Evolutionary conservation across 2,113 vertebrate species (phyloP).

Genomic region (Chionis minor): DNA sequence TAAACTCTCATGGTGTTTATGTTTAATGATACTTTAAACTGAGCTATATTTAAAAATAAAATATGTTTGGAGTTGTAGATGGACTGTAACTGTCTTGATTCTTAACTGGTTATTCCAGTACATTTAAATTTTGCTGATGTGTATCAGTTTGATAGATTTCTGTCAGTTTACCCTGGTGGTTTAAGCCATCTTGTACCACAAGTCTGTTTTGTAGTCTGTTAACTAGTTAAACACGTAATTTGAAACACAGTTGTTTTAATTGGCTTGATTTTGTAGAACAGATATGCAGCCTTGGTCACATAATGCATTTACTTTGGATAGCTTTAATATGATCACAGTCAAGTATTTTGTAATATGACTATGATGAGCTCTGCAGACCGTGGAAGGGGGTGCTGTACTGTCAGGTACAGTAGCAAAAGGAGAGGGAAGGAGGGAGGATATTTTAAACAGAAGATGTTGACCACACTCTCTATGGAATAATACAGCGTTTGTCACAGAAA

Average conservation of each 20-base stretch:
- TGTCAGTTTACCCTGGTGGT: not conserved
- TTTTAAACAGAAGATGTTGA: not conserved
- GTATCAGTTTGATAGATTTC: not conserved
- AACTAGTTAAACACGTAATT: not conserved
- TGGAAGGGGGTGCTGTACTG: not conserved
- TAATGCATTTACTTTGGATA: not conserved
- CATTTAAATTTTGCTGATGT: not conserved
- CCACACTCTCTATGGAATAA: not conserved
- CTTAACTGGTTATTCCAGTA: not conserved
- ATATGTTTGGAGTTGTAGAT: not conserved
- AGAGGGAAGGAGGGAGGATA: not conserved
- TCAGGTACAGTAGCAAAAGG: not conserved
- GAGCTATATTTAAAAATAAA: not conserved
- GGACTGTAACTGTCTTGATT: not conserved
- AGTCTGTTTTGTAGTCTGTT: not conserved
- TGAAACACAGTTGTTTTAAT: not conserved
- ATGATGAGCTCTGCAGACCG: not conserved
- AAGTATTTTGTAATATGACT: not conserved
- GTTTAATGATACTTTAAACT: not conserved
- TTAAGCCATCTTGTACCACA: not conserved
- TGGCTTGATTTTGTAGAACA: not conserved
- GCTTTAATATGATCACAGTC: not conserved
- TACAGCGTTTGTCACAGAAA: not conserved
- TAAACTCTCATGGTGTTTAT: not conserved
- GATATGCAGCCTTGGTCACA: not conserved